phyloP scores from a whole-genome alignment of 2,888 invertebrate genomes.

The Plebejus anna region DNA sequence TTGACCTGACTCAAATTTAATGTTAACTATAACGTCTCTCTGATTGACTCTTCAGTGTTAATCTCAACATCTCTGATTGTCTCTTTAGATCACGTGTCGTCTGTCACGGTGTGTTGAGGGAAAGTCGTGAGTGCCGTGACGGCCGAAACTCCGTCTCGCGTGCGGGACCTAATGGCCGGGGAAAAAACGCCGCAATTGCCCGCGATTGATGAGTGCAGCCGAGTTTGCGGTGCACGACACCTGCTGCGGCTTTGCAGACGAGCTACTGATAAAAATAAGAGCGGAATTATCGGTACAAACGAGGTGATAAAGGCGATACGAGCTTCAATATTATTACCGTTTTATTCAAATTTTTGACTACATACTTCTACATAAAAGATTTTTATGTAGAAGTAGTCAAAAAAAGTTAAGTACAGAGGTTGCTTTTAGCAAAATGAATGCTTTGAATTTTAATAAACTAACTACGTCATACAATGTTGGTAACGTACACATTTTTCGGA shows the following conservation, averaged over 20 bases:
- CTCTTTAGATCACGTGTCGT: background rate
- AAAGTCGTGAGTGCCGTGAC: constrained; percentile 37
- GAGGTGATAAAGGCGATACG: no score
- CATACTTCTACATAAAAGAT: no score
- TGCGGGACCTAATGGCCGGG: constrained; percentile 61
- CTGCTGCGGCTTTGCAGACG: constrained; percentile 43
- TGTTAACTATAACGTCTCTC: background rate
- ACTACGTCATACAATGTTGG: no score
- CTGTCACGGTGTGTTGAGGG: constrained; percentile 16
- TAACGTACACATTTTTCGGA: no score
- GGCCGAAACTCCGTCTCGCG: constrained; percentile 48
- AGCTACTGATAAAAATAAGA: background rate
- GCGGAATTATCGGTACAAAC: background rate
- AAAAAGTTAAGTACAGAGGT: no score
- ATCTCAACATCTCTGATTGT: background rate
- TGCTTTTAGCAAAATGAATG: no score
- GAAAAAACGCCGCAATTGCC: constrained; percentile 68
- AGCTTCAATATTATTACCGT: no score
- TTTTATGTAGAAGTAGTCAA: no score
- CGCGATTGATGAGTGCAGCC: constrained; percentile 65
- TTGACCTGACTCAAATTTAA: no score
- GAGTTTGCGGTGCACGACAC: constrained; percentile 58
- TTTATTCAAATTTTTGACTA: no score
- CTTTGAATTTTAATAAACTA: no score
- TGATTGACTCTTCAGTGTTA: background rate